Conservation (phyloP, 2,888 invertebrate species). For the Eulithis prunata region DNA sequence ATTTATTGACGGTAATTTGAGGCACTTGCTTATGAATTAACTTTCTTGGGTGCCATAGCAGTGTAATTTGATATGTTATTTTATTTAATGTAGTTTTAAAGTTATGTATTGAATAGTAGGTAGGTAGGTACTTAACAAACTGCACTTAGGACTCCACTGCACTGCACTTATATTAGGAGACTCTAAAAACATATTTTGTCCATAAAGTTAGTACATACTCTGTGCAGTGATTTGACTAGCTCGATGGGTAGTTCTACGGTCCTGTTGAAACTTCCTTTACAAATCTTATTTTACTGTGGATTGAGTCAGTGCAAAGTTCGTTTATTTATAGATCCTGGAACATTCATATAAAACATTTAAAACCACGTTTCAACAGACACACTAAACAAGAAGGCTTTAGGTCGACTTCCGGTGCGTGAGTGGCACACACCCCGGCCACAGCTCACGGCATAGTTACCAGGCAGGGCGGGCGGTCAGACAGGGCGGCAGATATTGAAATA, state of each 20-base stretch:
- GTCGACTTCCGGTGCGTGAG: constrained; percentile 64
- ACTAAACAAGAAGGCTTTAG: constrained; percentile 59
- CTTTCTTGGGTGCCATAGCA: constrained; percentile 5
- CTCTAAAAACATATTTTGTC: no score
- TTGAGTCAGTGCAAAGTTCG: no score
- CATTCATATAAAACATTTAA: background rate
- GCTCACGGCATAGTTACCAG: background rate
- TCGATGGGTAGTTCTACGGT: no score
- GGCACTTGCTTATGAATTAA: constrained; percentile 14
- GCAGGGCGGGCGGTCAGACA: constrained; percentile 43
- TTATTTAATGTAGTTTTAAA: background rate
- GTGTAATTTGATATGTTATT: constrained; percentile 4
- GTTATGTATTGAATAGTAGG: background rate
- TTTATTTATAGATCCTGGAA: no score
- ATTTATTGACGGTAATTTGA: constrained; percentile 30
- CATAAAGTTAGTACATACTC: no score
- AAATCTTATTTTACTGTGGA: no score
- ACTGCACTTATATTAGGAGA: no score
- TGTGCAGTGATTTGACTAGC: no score
- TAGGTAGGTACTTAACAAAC: no score
- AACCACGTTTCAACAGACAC: constrained; percentile 35
- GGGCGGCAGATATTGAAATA: constrained; percentile 45
- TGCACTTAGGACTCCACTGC: no score
- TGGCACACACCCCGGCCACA: constrained; percentile 41
- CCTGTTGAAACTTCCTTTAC: no score